Base-by-base conservation (phyloP, 2,113 vertebrate species). In the Trachemys scripta region DNA sequence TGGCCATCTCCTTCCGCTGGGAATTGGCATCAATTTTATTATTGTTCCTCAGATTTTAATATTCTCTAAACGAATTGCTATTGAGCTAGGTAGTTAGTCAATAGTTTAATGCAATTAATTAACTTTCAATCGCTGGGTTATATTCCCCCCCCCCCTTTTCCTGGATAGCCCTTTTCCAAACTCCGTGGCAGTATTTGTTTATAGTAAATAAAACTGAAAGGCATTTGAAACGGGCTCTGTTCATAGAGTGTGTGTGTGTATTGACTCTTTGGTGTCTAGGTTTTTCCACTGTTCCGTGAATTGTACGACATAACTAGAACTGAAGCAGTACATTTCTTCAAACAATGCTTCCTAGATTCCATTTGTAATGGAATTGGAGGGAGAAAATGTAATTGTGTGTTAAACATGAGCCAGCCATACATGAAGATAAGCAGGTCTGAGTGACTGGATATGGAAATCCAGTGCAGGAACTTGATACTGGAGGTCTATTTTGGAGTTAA, bases 61-160 rank as follows among this genome's bases (percentile, higher is more conserved):
- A 98, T 98, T 98, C 98, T 98, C 97, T 98, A 98, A 98, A 98
- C 98, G 98, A 98, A 98, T 99, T 98, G 98, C 98, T 97, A 98
- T 98, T 95, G 98, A 98, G 98, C 89, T 96, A 98, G 97, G 98
- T 98, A 98, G 98, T 98, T 98, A 98, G 98, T 99, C 98, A 98
- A 99, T 98, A 98, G 98, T 99, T 98, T 98, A 98, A 98, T 98
- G 97, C 97, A 98, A 99, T 99, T 98, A 98, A 98, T 98, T 98
- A 98, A 98, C 97, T 98, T 97, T 97, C 97, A 97, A 98, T 98
- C 96, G 65, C 97, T 98, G 88, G 96, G 96, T 98, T 98, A 96
- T 98, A 87, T 92, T 88, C 42, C 11, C 76, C 11, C 45, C 11
- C 45, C 24, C 45, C 93, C 25, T 81, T 94, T 95, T 76, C 95